Percentiles rank a stretch among this genome's conserved stretches.
Conservation (phyloP, 2,113 vertebrate species). For the Hypanus sabinus region DNA sequence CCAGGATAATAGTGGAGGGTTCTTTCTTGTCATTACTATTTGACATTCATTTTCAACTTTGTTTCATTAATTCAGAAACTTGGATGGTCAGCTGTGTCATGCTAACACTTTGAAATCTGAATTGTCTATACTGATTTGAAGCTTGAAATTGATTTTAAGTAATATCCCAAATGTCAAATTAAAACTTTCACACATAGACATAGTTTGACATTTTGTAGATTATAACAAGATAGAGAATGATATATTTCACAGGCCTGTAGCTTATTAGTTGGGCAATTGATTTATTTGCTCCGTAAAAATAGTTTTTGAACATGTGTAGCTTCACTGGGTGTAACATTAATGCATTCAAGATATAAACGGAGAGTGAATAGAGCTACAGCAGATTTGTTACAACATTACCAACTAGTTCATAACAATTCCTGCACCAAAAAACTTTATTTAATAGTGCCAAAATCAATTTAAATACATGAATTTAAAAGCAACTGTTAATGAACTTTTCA, state of each 20-base stretch:
- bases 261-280: conserved; percentile 10
- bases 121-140: background rate
- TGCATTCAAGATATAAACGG: background rate
- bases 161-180: background rate
- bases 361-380: background rate
- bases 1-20: background rate
- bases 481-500: background rate
- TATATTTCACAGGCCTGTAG: background rate
- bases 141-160: background rate
- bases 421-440: background rate
- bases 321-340: background rate
- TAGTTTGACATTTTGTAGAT: background rate
- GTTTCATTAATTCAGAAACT: background rate
- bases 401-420: background rate
- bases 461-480: background rate
- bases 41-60: background rate
- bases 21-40: background rate
- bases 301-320: background rate
- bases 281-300: background rate
- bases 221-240: background rate
- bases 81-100: background rate
- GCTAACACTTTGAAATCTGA: background rate
- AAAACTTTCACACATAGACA: background rate
- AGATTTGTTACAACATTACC: no score
- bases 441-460: background rate